phyloP scores from a whole-genome alignment of 1,140 invertebrate genomes.

The Semibalanus balanoides region DNA sequence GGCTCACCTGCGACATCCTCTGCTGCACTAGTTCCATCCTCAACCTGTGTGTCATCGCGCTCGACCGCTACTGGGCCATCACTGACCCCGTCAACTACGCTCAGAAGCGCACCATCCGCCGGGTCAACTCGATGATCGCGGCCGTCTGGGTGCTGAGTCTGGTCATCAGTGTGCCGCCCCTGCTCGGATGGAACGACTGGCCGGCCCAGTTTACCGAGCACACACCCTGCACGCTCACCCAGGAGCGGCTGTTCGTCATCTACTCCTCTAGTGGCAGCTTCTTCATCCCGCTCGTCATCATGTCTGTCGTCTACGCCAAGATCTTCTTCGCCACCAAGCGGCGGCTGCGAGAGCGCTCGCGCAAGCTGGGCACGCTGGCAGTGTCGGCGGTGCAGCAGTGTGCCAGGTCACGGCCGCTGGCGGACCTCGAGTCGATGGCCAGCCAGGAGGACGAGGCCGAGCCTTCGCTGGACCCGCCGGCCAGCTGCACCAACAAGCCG shows the following conservation, averaged over 20 bases:
- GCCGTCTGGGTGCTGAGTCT: conserved; percentile 67
- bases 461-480: conserved; percentile 4
- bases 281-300: conserved; percentile 83
- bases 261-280: conserved; percentile 91
- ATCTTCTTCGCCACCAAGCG: conserved; percentile 80
- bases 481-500: conserved; percentile 38
- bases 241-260: conserved; percentile 77
- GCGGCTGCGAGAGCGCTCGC: conserved; percentile 52
- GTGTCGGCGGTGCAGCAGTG: no score
- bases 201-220: conserved; percentile 54
- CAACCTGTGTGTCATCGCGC: conserved; percentile 87
- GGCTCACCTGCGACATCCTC: conserved; percentile 91
- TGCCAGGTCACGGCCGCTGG: no score
- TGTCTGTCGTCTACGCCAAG: conserved; percentile 88
- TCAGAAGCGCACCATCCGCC: conserved; percentile 76
- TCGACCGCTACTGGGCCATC: conserved; percentile 92
- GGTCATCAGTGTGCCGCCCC: conserved; percentile 84
- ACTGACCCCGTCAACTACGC: conserved; percentile 97
- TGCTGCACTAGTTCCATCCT: conserved; percentile 94
- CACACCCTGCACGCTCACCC: conserved; percentile 64
- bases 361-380: conserved; percentile 16
- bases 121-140: conserved; percentile 76
- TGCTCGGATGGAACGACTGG: conserved; percentile 97
- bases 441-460: conserved; percentile 11
- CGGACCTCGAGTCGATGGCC: conserved; percentile 11